Evolutionary conservation across 2,113 vertebrate species (phyloP), one percentile per base, ranked within the genome.

Genomic region (Myocastor coypus): DNA sequence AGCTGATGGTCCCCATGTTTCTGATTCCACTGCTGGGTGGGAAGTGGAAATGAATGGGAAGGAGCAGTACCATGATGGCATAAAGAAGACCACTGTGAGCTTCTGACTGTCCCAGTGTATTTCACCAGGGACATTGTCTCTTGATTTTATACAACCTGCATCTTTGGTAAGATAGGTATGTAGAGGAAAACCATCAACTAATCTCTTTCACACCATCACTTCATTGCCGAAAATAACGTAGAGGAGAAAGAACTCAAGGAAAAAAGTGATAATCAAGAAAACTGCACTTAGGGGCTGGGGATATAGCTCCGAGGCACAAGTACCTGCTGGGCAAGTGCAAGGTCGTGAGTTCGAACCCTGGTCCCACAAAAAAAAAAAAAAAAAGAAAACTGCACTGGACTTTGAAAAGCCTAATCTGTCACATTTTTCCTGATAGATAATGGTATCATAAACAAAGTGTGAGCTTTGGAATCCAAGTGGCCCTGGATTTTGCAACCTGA

Each of bases 331-430:
- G n/a, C n/a, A n/a, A n/a, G n/a, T n/a, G n/a, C n/a, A n/a, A n/a
- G n/a, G n/a, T n/a, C n/a, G n/a, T n/a, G n/a, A n/a, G n/a, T n/a
- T n/a, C n/a, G n/a, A n/a, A n/a, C n/a, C n/a, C n/a, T n/a, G n/a
- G n/a, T n/a, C n/a, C n/a, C n/a, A n/a, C n/a, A n/a, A 61, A 94
- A 85, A 84, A 89, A 55, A 66, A 61, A 94, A 85, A 84, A 89
- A 55, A 66, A 61, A 94, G 88, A 84, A 89, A 55, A 66, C 0
- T 52, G 22, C 59, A 20, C 0, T 89, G 57, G n/a, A 84, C 59
- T 90, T 87, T 80, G 92, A 59, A 89, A 80, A 87, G 64, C n/a
- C 42, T n/a, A 3, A 57, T 50, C 83, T 90, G 28, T 46, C 40
- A 11, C 9, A 1, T 34, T 59, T 71, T 24, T 37, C 16, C 73